Evolutionary conservation across 2,797 vertebrate species (phyloP).

Genomic region (Acanthornis magna): DNA sequence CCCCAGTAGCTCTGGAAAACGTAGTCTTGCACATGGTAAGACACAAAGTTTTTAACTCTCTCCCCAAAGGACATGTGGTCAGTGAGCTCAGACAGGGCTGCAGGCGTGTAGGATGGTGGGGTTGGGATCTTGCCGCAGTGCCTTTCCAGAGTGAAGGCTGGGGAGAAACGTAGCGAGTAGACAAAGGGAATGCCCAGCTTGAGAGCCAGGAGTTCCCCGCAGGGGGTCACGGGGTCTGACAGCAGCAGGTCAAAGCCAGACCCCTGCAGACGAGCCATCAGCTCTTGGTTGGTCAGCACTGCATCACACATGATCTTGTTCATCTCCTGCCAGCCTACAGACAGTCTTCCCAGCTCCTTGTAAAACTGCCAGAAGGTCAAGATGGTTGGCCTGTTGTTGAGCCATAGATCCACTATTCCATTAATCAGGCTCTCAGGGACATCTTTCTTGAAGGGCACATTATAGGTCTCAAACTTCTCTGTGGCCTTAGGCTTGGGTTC

Average conservation of each 20-base stretch:
- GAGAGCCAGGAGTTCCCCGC: conserved; percentile 83
- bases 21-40: conserved; percentile 75
- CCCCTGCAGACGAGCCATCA: conserved; percentile 77
- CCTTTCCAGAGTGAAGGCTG: conserved; percentile 78
- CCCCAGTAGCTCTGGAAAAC: conserved; percentile 70
- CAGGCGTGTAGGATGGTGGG: conserved; percentile 79
- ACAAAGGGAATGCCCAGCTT: conserved; percentile 79
- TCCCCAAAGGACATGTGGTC: conserved; percentile 81
- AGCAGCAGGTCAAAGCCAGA: conserved; percentile 79
- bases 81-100: conserved; percentile 79
- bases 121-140: conserved; percentile 83
- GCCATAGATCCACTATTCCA: conserved; percentile 65
- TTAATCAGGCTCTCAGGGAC: conserved; percentile 21
- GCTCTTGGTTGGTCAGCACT: conserved; percentile 68
- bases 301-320: conserved; percentile 69
- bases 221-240: conserved; percentile 76
- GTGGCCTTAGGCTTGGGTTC: conserved; percentile 35
- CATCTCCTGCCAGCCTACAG: conserved; percentile 5
- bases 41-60: conserved; percentile 80
- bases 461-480: conserved; percentile 61
- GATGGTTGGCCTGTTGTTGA: conserved; percentile 70
- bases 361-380: conserved; percentile 76
- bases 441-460: conserved; percentile 53
- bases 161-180: conserved; percentile 78
- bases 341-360: conserved; percentile 54